Conservation (phyloP, 2,113 vertebrate species). For the Siniperca chuatsi region DNA sequence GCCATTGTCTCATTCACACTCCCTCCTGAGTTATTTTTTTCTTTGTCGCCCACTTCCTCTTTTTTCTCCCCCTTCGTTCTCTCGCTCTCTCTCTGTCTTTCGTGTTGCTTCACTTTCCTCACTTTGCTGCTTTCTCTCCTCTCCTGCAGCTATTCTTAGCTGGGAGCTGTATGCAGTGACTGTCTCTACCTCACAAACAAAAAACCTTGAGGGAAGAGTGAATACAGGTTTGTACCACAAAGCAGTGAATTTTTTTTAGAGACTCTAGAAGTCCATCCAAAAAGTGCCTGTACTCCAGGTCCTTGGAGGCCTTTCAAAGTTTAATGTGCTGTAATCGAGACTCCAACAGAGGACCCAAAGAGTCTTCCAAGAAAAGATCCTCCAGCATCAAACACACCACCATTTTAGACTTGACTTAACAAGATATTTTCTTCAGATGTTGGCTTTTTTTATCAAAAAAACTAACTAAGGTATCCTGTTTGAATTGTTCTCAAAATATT, state of each 20-base stretch:
- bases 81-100: conserved; percentile 27
- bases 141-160: conserved; percentile 78
- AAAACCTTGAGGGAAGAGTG: conserved; percentile 59
- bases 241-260: conserved; percentile 35
- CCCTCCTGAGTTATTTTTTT: conserved; percentile 36
- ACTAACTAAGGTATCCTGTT: background rate
- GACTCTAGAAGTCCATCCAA: conserved; percentile 64
- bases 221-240: conserved; percentile 68
- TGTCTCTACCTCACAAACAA: conserved; percentile 73
- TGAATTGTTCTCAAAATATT: conserved; percentile 11
- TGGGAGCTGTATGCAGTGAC: conserved; percentile 75
- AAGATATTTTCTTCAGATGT: conserved; percentile 15
- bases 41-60: conserved; percentile 49
- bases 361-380: conserved; percentile 55
- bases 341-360: conserved; percentile 44
- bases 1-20: conserved; percentile 64
- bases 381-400: conserved; percentile 16
- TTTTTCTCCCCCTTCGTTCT: background rate
- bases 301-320: conserved; percentile 68
- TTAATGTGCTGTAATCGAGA: conserved; percentile 61
- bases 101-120: conserved; percentile 53
- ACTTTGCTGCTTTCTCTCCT: conserved; percentile 33
- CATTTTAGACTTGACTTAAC: conserved; percentile 20
- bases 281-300: conserved; percentile 43
- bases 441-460: background rate